Base-by-base conservation (phyloP, 2,888 invertebrate genomes). In the Reticulitermes lucifugus region DNA sequence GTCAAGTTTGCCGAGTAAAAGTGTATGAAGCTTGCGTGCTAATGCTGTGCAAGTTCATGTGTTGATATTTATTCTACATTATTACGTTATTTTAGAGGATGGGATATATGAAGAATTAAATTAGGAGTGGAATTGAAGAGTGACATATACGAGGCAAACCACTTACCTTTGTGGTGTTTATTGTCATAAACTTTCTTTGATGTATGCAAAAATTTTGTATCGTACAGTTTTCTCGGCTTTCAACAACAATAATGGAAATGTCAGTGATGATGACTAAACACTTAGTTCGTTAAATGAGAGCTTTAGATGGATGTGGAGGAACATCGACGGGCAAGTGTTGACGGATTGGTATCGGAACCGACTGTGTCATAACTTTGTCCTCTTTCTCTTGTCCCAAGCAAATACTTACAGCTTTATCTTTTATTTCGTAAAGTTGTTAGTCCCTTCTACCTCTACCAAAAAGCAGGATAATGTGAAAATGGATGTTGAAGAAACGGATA, bases 11-110 rank as follows among this genome's bases (percentile, higher is more conserved):
- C 43, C 22, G 75, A 43, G 75, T 18, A 35, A 75, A 35, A 14
- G 43, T 75, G 43, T 75, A 22, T 46, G 41, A 75, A 75, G 41
- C 29, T 75, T 75, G 75, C 75, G 46, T 75, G 75, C 35, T 75
- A 22, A 21, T 2, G 29, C 41, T 35, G 18, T 41, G 29, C 43
- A 14, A 9, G 1, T 75, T 75, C 41, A 14, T 43, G 35, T 41
- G 43, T 75, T 43, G 75, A 75, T 75, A 75, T 43, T 43, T 6
- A 7, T 75, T 75, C 7, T 75, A 43, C 6, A 46, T 46, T 46
- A 46, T 75, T 7, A 22, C 18, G 21, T 75, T 75, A 43, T 43
- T 21, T 43, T 21, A 7, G n/a, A 71, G 21, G 43, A 75, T 75
- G 75, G 41, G 35, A 43, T 21, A 46, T 75, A 75, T 43, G 41